Evolutionary conservation across 2,797 vertebrate genomes (phyloP).

Genomic region (Scomberomorus guttatus): DNA sequence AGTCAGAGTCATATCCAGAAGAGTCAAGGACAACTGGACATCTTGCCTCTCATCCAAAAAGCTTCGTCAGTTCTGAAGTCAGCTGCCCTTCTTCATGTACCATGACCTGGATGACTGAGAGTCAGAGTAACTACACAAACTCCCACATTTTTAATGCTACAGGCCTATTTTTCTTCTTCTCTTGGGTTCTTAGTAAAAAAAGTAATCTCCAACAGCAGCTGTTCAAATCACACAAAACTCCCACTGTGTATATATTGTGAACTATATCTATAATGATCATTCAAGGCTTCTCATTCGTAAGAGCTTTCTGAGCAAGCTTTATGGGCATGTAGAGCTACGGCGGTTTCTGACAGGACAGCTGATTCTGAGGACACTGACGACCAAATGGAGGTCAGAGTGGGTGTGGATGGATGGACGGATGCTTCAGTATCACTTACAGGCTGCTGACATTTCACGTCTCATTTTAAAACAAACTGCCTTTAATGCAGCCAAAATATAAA

Average conservation of each 20-base stretch:
- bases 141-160: no score
- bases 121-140: no score
- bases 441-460: slow-evolving; percentile 1
- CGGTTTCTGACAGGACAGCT: background rate
- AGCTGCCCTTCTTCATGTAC: no score
- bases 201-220: background rate
- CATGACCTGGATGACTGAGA: no score
- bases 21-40: no score
- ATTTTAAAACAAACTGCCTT: slow-evolving; percentile 32
- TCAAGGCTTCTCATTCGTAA: no score
- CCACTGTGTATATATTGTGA: background rate
- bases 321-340: background rate
- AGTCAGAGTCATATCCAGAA: no score
- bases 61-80: no score
- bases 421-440: background rate
- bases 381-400: background rate
- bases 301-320: no score
- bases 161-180: background rate
- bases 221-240: background rate
- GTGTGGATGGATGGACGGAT: background rate
- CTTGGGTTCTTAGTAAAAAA: background rate
- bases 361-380: background rate
- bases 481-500: slow-evolving; percentile 15
- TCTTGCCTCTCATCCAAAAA: no score
- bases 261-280: background rate